Evolutionary conservation across 2,888 invertebrate genomes (phyloP).

Genomic region (Napeogenes sylphis): DNA sequence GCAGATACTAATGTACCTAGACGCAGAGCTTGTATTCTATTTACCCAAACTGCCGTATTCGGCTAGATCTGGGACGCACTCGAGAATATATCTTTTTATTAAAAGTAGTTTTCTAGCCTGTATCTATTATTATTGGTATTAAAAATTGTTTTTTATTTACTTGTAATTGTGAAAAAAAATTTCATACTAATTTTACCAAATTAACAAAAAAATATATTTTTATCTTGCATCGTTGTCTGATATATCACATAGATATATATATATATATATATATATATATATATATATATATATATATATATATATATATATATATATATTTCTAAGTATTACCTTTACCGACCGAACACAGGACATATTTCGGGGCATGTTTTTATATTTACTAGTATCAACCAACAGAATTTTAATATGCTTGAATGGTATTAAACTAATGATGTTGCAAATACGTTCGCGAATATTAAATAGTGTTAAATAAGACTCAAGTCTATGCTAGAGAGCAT

Average conservation of each 20-base stretch:
- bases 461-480: conserved; percentile 9
- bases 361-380: too few relatives aligned
- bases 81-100: neutral
- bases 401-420: conserved; percentile 8
- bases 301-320: too few relatives aligned
- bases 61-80: conserved; percentile 52
- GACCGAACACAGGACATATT: too few relatives aligned
- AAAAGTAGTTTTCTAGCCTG: too few relatives aligned
- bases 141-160: neutral
- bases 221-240: too few relatives aligned
- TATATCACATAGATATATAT: too few relatives aligned
- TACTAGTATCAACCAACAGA: neutral
- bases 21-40: conserved; percentile 35
- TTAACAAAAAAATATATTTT: too few relatives aligned
- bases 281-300: too few relatives aligned
- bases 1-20: neutral
- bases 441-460: conserved; percentile 8
- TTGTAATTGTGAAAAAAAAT: too few relatives aligned
- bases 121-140: neutral
- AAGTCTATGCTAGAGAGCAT: conserved; percentile 14
- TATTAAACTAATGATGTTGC: conserved; percentile 4
- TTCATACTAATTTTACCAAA: too few relatives aligned
- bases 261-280: too few relatives aligned
- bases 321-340: too few relatives aligned
- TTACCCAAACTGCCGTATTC: conserved; percentile 63